Evolutionary conservation across 2,888 invertebrate genomes (phyloP), one percentile per base, ranked within the genome.

Genomic region (Lycia hirtaria): DNA sequence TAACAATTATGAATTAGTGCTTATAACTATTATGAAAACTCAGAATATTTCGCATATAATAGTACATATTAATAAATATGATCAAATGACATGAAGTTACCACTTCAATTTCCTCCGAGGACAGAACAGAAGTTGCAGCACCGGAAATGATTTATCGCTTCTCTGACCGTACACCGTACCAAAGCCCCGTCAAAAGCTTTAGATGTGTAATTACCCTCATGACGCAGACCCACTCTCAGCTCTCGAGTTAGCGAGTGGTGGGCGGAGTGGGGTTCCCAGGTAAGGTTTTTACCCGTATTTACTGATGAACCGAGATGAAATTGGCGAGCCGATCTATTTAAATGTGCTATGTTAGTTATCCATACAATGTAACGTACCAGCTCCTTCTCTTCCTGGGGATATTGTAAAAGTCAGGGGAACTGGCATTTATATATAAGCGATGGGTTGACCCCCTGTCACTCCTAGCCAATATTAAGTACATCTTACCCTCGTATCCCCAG

Each of bases 131-230:
- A 60, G 62, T 44, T 56, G 63, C 43, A 35, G 51, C 41, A 65
- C 67, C 71, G 73, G 71, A 76, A 75, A 77, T 75, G 68, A 74
- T 65, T 68, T 69, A 75, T 73, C 62, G 69, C 73, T 67, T 73
- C 73, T 67, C 64, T 60, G 72, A 75, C 73, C 72, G 73, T 75
- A 76, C 72, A 73, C 71, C 72, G 73, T 75, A 76, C 72, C 72
- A 78, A 76, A 78, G 75, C 77, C 71, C 78, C 78, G 80, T 85
- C 82, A 85, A 83, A 84, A 83, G 85, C 88, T 84, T 82, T 83
- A 77, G 86, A 83, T 79, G 87, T 76, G 87, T 89, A 90, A 91
- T 88, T 90, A 87, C 84, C 81, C 86, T 76, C 72, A 76, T 81
- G 85, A 83, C 83, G 80, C 73, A 73, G 76, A 70, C 73, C 70